A percentile compares a stretch with the other conserved stretches of the same genome.
Conservation (phyloP, 2,797 vertebrate species). For the Lepilemur septentrionalis region DNA sequence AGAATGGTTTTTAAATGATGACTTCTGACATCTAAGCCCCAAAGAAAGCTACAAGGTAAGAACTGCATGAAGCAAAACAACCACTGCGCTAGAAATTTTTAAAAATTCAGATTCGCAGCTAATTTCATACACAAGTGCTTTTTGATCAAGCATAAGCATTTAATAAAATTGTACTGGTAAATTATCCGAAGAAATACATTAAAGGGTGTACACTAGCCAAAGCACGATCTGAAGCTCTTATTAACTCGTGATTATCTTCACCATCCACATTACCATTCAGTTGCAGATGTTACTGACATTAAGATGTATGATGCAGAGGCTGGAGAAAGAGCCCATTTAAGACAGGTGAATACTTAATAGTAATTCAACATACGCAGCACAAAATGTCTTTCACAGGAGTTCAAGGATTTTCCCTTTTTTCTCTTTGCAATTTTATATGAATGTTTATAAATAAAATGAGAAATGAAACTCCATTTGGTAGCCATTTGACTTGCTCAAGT, state of each 20-base stretch:
- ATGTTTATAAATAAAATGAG: slow-evolving; percentile 81
- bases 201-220: slow-evolving; percentile 75
- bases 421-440: slow-evolving; percentile 73
- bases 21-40: slow-evolving; percentile 26
- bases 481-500: slow-evolving; percentile 78
- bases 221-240: slow-evolving; percentile 72
- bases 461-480: slow-evolving; percentile 79
- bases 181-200: slow-evolving; percentile 74
- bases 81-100: slow-evolving; percentile 24
- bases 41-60: slow-evolving; percentile 37
- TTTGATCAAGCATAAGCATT: slow-evolving; percentile 61
- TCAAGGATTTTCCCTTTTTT: slow-evolving; percentile 74
- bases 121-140: slow-evolving; percentile 44
- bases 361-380: slow-evolving; percentile 71
- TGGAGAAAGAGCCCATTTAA: slow-evolving; percentile 77
- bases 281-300: slow-evolving; percentile 82
- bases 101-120: slow-evolving; percentile 52
- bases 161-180: slow-evolving; percentile 72
- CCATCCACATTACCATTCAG: slow-evolving; percentile 79
- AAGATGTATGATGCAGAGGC: slow-evolving; percentile 78
- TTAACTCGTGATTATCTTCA: slow-evolving; percentile 83
- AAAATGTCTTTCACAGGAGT: slow-evolving; percentile 79
- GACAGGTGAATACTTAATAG: slow-evolving; percentile 82
- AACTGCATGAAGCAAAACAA: neutral
- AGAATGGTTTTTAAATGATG: slow-evolving; percentile 35